Evolutionary conservation across 2,113 vertebrate genomes (phyloP).

Genomic region (Gymnocephalus cernua): DNA sequence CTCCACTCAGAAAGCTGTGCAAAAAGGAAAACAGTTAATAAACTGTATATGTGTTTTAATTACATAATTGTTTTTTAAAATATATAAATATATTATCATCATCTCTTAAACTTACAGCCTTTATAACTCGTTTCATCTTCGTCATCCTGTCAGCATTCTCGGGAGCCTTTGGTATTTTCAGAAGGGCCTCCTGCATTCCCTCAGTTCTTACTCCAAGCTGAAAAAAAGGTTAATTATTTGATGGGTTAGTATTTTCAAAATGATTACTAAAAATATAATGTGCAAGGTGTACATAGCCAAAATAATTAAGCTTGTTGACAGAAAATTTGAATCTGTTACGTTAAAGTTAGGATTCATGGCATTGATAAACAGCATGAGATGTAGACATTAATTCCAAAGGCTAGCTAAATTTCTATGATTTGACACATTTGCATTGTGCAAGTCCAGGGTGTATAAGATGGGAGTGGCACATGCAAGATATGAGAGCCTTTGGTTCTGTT

Average conservation of each 20-base stretch:
- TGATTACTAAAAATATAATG: neutral
- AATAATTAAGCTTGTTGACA: neutral
- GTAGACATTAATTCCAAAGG: neutral
- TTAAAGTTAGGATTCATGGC: neutral
- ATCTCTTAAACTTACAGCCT: conserved; percentile 77
- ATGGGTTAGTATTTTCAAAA: neutral
- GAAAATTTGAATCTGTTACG: neutral
- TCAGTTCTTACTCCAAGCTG: conserved; percentile 86
- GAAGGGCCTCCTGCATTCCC: conserved; percentile 86
- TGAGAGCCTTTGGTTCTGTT: neutral
- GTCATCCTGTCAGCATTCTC: conserved; percentile 80
- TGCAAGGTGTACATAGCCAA: neutral
- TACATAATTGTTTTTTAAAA: neutral
- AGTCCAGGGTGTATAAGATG: neutral
- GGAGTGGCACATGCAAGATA: neutral
- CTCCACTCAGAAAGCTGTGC: conserved; percentile 85
- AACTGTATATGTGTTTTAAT: neutral
- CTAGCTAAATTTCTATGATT: neutral
- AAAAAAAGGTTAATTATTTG: neutral
- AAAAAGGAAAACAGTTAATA: conserved; percentile 8
- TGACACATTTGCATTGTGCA: neutral
- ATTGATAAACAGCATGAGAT: neutral
- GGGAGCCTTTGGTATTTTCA: conserved; percentile 74
- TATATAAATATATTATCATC: too few species aligned
- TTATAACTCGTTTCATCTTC: conserved; percentile 85